phyloP scores from a whole-genome alignment of 2,113 vertebrate species.

The Eurypyga helias region DNA sequence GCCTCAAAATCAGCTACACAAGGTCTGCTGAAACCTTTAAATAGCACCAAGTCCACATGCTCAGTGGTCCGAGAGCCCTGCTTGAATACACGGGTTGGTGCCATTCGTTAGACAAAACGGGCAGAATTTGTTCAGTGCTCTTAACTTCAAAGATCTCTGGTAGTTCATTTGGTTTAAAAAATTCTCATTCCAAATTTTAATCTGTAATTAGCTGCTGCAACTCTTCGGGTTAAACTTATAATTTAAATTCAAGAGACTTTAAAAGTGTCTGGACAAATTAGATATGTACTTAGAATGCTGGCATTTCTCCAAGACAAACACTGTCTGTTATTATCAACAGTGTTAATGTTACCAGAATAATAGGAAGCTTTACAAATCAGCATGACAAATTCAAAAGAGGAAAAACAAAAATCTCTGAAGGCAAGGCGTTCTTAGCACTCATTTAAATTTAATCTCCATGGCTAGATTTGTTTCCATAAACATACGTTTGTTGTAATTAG shows the following conservation, averaged over 20 bases:
- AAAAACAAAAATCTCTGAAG: constrained; percentile 52
- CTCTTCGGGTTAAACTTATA: constrained; percentile 32
- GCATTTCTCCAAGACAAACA: constrained; percentile 59
- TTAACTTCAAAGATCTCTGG: not conserved
- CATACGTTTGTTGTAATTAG: constrained; percentile 63
- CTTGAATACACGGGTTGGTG: not conserved
- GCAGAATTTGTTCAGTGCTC: not conserved
- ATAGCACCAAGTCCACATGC: not conserved
- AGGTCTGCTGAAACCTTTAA: not conserved
- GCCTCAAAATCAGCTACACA: not conserved
- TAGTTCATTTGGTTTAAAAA: not conserved
- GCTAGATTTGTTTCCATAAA: constrained; percentile 59
- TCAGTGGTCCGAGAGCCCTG: not conserved
- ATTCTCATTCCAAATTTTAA: not conserved
- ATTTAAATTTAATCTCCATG: constrained; percentile 61
- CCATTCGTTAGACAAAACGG: not conserved
- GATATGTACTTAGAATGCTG: constrained; percentile 42
- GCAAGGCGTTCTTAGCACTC: constrained; percentile 40
- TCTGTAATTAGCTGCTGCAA: constrained; percentile 19
- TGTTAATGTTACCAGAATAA: constrained; percentile 52
- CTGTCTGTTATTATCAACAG: constrained; percentile 60
- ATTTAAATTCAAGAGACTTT: constrained; percentile 54
- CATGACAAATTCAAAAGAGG: constrained; percentile 65
- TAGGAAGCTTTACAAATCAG: constrained; percentile 60
- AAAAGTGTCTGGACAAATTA: constrained; percentile 67